These are phyloP conservation scores for Oryzias dopingdopingensis DNA, from an alignment of 2,797 vertebrate genomes.

Conservation along the genomic window DNA sequence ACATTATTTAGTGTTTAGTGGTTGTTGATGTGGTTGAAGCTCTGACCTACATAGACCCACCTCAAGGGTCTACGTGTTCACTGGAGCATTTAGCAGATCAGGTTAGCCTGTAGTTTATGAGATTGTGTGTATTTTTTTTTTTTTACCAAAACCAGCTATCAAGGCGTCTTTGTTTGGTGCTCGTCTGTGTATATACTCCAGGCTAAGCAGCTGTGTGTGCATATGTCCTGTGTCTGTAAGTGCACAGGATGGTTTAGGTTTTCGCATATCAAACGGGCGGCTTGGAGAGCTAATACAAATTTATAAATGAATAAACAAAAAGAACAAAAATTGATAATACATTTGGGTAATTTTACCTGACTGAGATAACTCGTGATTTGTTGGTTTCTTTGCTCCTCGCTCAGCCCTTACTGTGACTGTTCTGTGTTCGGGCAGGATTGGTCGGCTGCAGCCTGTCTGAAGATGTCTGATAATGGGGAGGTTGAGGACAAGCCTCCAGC, in stretches of 20 bases:
- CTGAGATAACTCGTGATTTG: neutral
- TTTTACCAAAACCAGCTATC: no score
- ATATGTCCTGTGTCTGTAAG: neutral
- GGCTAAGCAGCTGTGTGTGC: no score
- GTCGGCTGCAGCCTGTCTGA: conserved; percentile 67
- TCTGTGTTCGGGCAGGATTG: conserved; percentile 44
- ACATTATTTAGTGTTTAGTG: no score
- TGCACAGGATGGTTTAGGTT: conserved; percentile 15
- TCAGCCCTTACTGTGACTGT: conserved; percentile 3
- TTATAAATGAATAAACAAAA: no score
- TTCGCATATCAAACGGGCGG: conserved; percentile 25
- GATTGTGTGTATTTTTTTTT: neutral
- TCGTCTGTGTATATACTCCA: no score
- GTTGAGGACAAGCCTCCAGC: conserved; percentile 95
- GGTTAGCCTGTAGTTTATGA: conserved; percentile 1
- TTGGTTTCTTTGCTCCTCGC: neutral
- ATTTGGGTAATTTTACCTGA: no score
- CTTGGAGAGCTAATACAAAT: conserved; percentile 27
- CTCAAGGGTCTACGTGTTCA: conserved; percentile 8
- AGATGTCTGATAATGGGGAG: conserved; percentile 96
- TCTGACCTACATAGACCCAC: conserved; percentile 17
- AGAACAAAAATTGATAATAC: no score
- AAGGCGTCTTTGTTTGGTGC: no score
- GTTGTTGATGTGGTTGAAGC: neutral
- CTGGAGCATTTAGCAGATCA: conserved; percentile 10